phyloP scores from a whole-genome alignment of 2,888 invertebrate genomes.

The Abrostola tripartita region DNA sequence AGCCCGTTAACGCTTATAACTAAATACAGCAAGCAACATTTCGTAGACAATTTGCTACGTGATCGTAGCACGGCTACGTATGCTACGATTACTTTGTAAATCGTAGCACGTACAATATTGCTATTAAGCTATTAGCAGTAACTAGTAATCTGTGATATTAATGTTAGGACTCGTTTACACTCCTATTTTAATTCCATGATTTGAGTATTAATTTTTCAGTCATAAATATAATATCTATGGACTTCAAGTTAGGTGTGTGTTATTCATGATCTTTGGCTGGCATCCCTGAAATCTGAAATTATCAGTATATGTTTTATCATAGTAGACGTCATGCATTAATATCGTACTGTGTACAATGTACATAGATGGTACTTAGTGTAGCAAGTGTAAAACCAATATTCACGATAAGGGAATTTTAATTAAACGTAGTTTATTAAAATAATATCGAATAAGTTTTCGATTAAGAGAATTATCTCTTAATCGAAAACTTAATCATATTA shows the following conservation, averaged over 20 bases:
- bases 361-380: background rate
- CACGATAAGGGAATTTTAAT: too few species aligned
- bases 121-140: conserved; percentile 17
- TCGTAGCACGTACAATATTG: conserved; percentile 27
- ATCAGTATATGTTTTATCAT: too few species aligned
- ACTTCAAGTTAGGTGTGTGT: too few species aligned
- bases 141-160: conserved; percentile 11
- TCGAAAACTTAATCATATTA: too few species aligned
- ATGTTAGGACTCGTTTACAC: conserved; percentile 2
- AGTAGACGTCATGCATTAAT: background rate
- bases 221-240: too few species aligned
- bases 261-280: too few species aligned
- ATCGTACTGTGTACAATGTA: background rate
- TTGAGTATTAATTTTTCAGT: background rate
- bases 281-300: too few species aligned
- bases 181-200: background rate
- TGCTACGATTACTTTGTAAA: conserved; percentile 34
- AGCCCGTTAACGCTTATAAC: conserved; percentile 33
- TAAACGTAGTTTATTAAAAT: too few species aligned
- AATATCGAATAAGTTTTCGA: too few species aligned
- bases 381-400: too few species aligned
- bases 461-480: too few species aligned
- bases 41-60: conserved; percentile 45
- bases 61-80: conserved; percentile 28
- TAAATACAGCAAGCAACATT: conserved; percentile 37